phyloP scores from a whole-genome alignment of 64 coral and sea anemone genomes.

The Pocillopora damicornis region DNA sequence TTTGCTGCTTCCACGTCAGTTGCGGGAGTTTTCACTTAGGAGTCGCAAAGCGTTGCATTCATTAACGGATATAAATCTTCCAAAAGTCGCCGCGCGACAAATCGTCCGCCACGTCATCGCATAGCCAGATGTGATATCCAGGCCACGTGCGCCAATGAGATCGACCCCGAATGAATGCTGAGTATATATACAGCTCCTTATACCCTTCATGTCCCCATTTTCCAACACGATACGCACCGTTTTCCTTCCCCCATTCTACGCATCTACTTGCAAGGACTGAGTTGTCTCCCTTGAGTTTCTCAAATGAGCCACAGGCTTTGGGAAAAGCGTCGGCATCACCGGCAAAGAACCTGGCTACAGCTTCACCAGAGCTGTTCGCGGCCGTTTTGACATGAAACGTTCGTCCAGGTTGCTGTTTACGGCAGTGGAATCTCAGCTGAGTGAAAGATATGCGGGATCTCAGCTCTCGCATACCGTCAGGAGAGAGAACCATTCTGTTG shows the following conservation, averaged over 20 bases:
- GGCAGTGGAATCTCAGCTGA: constrained; percentile 13
- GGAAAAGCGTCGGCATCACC: background rate
- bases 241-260: background rate
- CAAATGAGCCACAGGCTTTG: background rate
- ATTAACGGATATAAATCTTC: too few relatives aligned
- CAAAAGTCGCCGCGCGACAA: background rate
- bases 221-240: background rate
- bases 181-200: background rate
- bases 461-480: background rate
- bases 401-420: background rate
- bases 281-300: background rate
- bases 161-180: background rate
- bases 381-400: constrained; percentile 35
- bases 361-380: constrained; percentile 8
- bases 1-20: too few relatives aligned
- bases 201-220: background rate
- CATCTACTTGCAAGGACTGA: background rate
- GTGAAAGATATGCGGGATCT: background rate
- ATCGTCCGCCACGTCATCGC: background rate
- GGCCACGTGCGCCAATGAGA: background rate
- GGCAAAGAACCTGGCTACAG: background rate
- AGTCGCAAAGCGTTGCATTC: too few relatives aligned
- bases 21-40: too few relatives aligned
- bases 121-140: background rate
- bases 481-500: background rate